Evolutionary conservation across 92 coral and sea anemone species (phyloP).

Genomic region (Epizoanthus fatuus): DNA sequence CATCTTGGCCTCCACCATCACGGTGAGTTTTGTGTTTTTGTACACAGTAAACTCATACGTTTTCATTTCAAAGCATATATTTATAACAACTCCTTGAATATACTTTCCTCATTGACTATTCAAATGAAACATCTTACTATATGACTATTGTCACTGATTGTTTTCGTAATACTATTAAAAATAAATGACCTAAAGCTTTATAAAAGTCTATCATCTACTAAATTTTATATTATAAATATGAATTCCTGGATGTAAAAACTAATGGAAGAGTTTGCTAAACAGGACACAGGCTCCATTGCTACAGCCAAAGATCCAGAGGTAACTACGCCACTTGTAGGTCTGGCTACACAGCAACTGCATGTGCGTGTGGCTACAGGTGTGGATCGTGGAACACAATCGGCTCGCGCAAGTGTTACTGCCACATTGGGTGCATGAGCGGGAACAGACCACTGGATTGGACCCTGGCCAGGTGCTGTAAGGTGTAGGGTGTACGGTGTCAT

Average conservation of each 20-base stretch:
- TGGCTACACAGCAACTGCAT: slow-evolving; percentile 38
- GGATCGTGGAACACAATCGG: slow-evolving; percentile 38
- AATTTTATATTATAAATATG: too few relatives aligned
- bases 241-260: too few relatives aligned
- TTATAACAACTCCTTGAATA: too few relatives aligned
- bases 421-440: slow-evolving; percentile 38
- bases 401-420: slow-evolving; percentile 16
- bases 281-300: background rate
- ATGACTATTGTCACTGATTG: too few relatives aligned
- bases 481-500: background rate
- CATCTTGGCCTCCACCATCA: background rate
- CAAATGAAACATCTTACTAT: too few relatives aligned
- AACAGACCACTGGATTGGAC: slow-evolving; percentile 45
- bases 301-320: background rate
- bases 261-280: background rate
- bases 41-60: background rate
- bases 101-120: too few relatives aligned
- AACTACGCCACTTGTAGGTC: slow-evolving; percentile 4
- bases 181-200: too few relatives aligned
- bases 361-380: slow-evolving; percentile 48
- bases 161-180: too few relatives aligned
- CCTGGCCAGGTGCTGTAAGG: slow-evolving; percentile 12
- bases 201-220: too few relatives aligned
- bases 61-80: background rate
- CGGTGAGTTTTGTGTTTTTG: background rate